Evolutionary conservation across 2,888 invertebrate genomes (phyloP), one percentile per base, ranked within the genome.

Genomic region (Molorchus minor): DNA sequence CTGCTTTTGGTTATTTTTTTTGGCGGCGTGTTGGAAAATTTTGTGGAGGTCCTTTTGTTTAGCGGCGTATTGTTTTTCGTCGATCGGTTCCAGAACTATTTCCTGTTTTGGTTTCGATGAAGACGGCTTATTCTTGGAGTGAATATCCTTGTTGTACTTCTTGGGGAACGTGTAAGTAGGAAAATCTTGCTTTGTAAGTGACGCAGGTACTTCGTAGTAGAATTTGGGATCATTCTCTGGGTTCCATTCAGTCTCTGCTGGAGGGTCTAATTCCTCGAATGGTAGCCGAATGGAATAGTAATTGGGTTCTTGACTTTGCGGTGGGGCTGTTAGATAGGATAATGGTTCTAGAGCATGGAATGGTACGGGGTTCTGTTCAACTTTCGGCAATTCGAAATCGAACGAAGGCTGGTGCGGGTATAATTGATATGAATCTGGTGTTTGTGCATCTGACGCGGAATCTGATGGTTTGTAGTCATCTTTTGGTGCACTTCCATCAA

Each of bases 101-200:
- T 82, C 83, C 69, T 80, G 81, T 56, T 84, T 84, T 12, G 82
- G 75, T 72, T 75, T 82, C 74, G 58, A 59, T 1, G 74, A 70
- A 3, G 65, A 68, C 2, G 78, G 76, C 59, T 80, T 80, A 21
- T 64, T 59, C 71, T 76, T 78, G 16, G 71, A 69, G 60, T 82
- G 83, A 53, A 84, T 82, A 16, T 81, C 81, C 43, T 82, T 80
- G 60, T 80, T 76, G 73, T 82, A 87, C 72, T 87, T 87, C 73
- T 87, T 87, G 0, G 87, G 87, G 68, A 84, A 86, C 17, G 82
- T 69, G 58, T 83, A 83, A 15, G 86, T 86, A 1, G 86, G 86
- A 16, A 77, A 74, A 64, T 83, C 70, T 62, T 79, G 66, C 75
- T 76, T 68, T 65, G 72, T 74, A 65, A 79, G 66, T 72, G 81